Percentiles rank a stretch among this genome's conserved stretches.
phyloP scores from a whole-genome alignment of 2,113 vertebrate species.

The Bubo scandiacus region DNA sequence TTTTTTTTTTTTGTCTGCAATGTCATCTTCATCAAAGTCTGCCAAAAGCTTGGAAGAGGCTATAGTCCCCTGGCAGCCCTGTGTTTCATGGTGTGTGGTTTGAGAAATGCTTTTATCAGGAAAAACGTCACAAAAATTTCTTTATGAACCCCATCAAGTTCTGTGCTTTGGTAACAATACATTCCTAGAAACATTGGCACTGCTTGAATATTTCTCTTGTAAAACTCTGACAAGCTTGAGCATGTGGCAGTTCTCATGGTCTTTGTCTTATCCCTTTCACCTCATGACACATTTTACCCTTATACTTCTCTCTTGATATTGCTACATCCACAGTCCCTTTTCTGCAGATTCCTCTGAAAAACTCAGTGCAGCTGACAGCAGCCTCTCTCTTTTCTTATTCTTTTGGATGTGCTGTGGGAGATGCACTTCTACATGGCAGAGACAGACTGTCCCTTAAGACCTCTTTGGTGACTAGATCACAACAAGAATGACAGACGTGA shows the following conservation, averaged over 20 bases:
- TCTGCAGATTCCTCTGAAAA: not conserved
- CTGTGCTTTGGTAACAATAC: not conserved
- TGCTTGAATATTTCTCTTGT: not conserved
- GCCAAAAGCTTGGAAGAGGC: not conserved
- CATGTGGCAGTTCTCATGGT: constrained; percentile 3
- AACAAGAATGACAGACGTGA: not conserved
- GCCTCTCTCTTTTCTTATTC: not conserved
- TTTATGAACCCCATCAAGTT: not conserved
- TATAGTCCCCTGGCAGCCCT: not conserved
- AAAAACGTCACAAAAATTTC: not conserved
- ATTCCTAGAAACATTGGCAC: not conserved
- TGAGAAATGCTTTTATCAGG: not conserved
- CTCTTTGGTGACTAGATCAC: not conserved
- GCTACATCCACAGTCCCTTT: not conserved
- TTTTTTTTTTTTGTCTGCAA: not conserved
- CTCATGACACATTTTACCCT: not conserved
- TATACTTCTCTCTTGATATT: not conserved
- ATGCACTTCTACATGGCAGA: not conserved
- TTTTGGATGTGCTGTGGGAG: not conserved
- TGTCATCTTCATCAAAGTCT: constrained; percentile 29
- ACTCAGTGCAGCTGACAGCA: not conserved
- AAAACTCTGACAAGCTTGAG: constrained; percentile 20
- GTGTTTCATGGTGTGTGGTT: not conserved
- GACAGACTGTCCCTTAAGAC: constrained; percentile 20
- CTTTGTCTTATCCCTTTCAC: not conserved